Evolutionary conservation across 2,888 invertebrate genomes (phyloP).

Genomic region (Noctuana brunneofusca): DNA sequence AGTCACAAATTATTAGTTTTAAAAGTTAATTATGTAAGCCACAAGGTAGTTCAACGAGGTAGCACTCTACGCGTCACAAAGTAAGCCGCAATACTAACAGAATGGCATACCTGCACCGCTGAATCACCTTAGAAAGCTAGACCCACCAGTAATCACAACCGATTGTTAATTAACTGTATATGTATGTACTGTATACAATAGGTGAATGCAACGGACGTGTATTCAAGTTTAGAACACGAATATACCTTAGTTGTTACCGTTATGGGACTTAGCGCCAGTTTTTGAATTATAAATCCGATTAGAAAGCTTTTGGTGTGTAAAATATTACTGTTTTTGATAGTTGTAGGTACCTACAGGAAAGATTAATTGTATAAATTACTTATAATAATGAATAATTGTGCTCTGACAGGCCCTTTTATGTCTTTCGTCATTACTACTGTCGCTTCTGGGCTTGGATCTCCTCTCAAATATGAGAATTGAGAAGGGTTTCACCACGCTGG

Average conservation of each 20-base stretch:
- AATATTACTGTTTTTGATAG: neutral
- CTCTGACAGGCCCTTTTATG: no score
- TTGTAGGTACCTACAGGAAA: no score
- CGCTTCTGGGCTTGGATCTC: no score
- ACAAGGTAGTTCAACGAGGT: conserved; percentile 34
- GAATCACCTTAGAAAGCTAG: conserved; percentile 79
- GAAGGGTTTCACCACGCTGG: no score
- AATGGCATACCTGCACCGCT: conserved; percentile 64
- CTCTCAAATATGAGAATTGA: no score
- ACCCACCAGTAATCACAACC: conserved; percentile 49
- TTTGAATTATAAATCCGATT: conserved; percentile 47
- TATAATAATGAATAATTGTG: no score
- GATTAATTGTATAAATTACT: no score
- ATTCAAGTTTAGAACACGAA: conserved; percentile 53
- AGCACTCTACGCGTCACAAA: conserved; percentile 49
- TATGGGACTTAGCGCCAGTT: conserved; percentile 62
- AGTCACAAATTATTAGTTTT: conserved; percentile 1
- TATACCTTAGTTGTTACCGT: conserved; percentile 60
- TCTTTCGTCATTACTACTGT: no score
- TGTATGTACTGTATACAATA: conserved; percentile 47
- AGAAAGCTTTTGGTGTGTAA: no score
- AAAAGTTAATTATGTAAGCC: conserved; percentile 31
- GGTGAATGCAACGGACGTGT: conserved; percentile 61
- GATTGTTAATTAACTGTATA: conserved; percentile 70
- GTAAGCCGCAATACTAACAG: conserved; percentile 41